These are phyloP conservation scores for Lycocerus yunnanus DNA, from an alignment of 2,888 invertebrate genomes.

Conservation along the genomic window DNA sequence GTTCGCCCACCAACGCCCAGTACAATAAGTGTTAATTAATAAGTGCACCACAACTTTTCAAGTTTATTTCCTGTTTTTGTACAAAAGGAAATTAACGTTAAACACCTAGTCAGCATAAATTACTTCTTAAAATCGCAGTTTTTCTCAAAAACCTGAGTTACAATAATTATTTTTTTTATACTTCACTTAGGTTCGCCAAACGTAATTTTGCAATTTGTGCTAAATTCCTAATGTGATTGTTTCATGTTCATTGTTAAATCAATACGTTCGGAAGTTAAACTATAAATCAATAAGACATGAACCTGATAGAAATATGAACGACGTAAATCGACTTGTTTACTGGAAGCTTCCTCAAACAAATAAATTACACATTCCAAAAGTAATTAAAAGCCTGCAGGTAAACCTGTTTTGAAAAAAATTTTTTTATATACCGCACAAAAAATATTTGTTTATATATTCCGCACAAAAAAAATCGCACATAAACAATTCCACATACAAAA, in stretches of 20 bases:
- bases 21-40: background rate
- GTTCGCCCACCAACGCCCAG: background rate
- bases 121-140: background rate
- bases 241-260: background rate
- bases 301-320: background rate
- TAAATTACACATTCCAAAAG: too few species aligned
- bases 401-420: too few species aligned
- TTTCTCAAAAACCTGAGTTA: too few species aligned
- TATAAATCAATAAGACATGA: background rate
- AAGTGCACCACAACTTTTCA: background rate
- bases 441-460: too few species aligned
- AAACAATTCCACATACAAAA: too few species aligned
- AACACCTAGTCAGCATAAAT: background rate
- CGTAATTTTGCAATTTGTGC: background rate
- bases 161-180: too few species aligned
- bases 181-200: background rate
- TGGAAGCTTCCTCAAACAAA: background rate
- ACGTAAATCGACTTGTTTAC: background rate
- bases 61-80: background rate
- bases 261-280: background rate
- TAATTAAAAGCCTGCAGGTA: too few species aligned
- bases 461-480: too few species aligned
- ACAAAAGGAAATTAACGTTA: background rate
- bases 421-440: too few species aligned
- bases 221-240: background rate